These are phyloP conservation scores for Diorhabda elongata DNA, from an alignment of 1,140 invertebrate species.

Conservation along the genomic window DNA sequence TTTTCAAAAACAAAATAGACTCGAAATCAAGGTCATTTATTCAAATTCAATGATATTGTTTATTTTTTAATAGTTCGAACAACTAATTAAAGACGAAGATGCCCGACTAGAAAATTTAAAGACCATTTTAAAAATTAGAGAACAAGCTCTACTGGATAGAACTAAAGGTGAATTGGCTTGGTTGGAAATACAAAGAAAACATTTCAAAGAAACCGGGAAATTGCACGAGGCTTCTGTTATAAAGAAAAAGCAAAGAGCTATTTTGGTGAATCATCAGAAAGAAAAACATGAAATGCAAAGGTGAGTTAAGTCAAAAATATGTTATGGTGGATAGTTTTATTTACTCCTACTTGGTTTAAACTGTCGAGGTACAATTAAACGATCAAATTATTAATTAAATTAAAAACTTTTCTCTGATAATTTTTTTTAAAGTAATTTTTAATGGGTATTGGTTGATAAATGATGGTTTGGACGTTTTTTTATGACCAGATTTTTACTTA, in stretches of 20 bases:
- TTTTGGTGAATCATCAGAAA: constrained; percentile 43
- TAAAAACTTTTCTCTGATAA: too few species aligned
- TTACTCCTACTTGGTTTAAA: not conserved
- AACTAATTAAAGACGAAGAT: constrained; percentile 46
- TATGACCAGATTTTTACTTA: too few species aligned
- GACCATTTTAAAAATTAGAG: constrained; percentile 43
- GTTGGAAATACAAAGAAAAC: constrained; percentile 46
- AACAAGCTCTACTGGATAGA: constrained; percentile 42
- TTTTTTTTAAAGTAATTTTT: too few species aligned
- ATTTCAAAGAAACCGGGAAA: constrained; percentile 43
- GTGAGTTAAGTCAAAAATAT: constrained; percentile 24
- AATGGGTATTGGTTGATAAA: too few species aligned
- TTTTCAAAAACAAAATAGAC: too few species aligned
- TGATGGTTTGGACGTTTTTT: too few species aligned
- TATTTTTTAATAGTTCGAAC: constrained; percentile 38
- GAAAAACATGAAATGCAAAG: constrained; percentile 46
- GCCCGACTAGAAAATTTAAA: constrained; percentile 42
- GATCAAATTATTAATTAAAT: not conserved
- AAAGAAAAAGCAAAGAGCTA: constrained; percentile 46
- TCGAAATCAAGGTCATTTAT: too few species aligned
- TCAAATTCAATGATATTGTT: too few species aligned
- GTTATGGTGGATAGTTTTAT: not conserved
- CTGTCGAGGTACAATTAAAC: not conserved
- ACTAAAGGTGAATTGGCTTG: constrained; percentile 44
- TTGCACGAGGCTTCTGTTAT: constrained; percentile 42